Conservation (phyloP, 2,113 vertebrate species). For the Cololabis saira region DNA sequence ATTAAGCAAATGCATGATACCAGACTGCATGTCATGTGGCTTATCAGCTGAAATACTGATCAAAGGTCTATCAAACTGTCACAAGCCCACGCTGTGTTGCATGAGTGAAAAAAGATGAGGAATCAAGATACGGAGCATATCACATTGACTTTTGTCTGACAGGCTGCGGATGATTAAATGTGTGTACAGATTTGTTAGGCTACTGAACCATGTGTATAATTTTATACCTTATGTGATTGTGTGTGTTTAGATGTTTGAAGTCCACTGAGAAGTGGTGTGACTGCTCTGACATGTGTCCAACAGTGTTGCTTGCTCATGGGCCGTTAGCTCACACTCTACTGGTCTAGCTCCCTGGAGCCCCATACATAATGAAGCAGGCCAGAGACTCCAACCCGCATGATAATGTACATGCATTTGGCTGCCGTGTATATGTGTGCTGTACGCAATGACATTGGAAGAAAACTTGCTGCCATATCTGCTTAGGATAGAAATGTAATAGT, state of each 20-base stretch:
- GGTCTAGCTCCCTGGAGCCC: conserved; percentile 70
- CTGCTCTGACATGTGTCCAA: conserved; percentile 78
- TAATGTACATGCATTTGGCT: conserved; percentile 56
- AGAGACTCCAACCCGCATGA: conserved; percentile 74
- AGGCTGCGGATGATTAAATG: conserved; percentile 60
- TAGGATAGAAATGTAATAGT: conserved; percentile 36
- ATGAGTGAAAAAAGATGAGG: conserved; percentile 45
- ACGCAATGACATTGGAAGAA: conserved; percentile 34
- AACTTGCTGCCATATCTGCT: conserved; percentile 46
- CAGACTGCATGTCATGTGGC: conserved; percentile 55
- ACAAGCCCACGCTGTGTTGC: conserved; percentile 34
- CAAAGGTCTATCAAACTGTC: conserved; percentile 34
- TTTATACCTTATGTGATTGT: conserved; percentile 32
- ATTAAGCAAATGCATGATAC: conserved; percentile 79
- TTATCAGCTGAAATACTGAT: conserved; percentile 28
- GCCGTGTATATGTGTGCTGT: conserved; percentile 32
- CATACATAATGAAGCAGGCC: conserved; percentile 80
- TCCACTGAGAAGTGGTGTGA: conserved; percentile 67
- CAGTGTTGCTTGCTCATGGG: conserved; percentile 72
- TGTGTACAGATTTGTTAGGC: conserved; percentile 77
- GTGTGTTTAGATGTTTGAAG: conserved; percentile 52
- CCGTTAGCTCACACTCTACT: conserved; percentile 77
- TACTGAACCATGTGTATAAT: conserved; percentile 56
- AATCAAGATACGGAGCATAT: conserved; percentile 58
- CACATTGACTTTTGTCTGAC: conserved; percentile 72